Percentiles rank a stretch among this genome's conserved stretches.
Conservation (phyloP, 2,888 invertebrate genomes). For the Ephialtes manifestator region DNA sequence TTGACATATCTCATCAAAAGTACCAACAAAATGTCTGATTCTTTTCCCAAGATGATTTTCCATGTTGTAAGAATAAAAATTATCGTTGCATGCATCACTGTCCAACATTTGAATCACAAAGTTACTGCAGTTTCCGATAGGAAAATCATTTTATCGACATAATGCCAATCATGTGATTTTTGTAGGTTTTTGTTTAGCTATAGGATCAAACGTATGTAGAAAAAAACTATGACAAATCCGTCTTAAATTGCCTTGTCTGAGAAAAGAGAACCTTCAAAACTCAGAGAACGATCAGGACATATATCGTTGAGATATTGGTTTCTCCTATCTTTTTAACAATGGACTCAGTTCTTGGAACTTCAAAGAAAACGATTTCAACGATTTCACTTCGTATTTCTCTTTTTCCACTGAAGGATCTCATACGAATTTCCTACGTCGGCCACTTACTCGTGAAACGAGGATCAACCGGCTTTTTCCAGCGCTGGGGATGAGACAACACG, state of each 20-base stretch:
- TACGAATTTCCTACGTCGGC: background rate
- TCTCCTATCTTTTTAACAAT: background rate
- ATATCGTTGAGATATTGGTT: constrained; percentile 21
- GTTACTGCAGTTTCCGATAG: background rate
- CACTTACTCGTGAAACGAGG: constrained; percentile 8
- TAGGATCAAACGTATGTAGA: background rate
- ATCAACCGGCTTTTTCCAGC: background rate
- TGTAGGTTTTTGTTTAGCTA: background rate
- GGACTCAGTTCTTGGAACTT: background rate
- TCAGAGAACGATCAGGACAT: background rate
- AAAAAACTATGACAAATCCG: background rate
- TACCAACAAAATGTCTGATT: too few relatives aligned
- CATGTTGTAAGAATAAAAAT: too few relatives aligned
- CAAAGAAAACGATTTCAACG: constrained; percentile 9
- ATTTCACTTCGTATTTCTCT: background rate
- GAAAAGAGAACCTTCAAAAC: background rate
- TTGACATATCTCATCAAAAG: too few relatives aligned
- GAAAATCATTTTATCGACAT: background rate
- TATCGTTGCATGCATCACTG: too few relatives aligned
- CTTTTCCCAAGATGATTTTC: too few relatives aligned
- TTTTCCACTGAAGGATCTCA: background rate
- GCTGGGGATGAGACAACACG: background rate
- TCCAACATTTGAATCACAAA: too few relatives aligned
- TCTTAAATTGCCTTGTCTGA: background rate
- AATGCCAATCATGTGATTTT: background rate